Evolutionary conservation across 2,113 vertebrate species (phyloP), one percentile per base, ranked within the genome.

Genomic region (Rhinopomastus cyanomelas): DNA sequence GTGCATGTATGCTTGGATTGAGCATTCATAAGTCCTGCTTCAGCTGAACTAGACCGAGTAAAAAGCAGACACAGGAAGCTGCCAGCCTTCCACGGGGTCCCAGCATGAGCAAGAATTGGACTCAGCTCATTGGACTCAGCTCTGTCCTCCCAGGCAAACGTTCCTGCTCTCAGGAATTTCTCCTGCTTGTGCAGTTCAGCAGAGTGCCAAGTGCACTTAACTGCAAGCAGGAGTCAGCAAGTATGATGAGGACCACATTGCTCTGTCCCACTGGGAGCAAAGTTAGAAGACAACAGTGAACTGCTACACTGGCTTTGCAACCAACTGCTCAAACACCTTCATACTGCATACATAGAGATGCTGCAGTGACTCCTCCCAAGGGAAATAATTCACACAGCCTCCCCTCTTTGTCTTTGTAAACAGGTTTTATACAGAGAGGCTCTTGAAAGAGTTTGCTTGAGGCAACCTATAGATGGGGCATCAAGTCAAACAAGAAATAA

Each of bases 361-460:
- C 18, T 42, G 37, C 1, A 1, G 72, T 59, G 56, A n/a, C 52
- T 72, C 32, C 74, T 76, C 59, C 67, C 26, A 37, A 48, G 11
- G 6, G 39, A 42, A 75, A 27, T 59, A 37, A 34, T 27, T 17
- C 8, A 73, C 77, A 39, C 62, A 56, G 74, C 55, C 73, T 85
- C 60, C 55, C 30, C 39, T 53, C 76, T 16, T 59, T 14, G 29
- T 32, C 73, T 85, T 81, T 34, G 59, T 7, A 51, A 85, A 61
- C 4, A 52, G 32, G 17, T 39, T 55, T 81, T 67, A 27, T 12
- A 46, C 37, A 64, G 60, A 72, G 39, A 89, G 48, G 4, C 37
- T 80, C 83, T 78, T 87, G 53, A 68, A 94, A 55, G 44, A 77
- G 66, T 51, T 73, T 79, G 62, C 81, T 87, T 27, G 65, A 87